phyloP scores from a whole-genome alignment of 2,797 vertebrate species.

The Champsocephalus gunnari region DNA sequence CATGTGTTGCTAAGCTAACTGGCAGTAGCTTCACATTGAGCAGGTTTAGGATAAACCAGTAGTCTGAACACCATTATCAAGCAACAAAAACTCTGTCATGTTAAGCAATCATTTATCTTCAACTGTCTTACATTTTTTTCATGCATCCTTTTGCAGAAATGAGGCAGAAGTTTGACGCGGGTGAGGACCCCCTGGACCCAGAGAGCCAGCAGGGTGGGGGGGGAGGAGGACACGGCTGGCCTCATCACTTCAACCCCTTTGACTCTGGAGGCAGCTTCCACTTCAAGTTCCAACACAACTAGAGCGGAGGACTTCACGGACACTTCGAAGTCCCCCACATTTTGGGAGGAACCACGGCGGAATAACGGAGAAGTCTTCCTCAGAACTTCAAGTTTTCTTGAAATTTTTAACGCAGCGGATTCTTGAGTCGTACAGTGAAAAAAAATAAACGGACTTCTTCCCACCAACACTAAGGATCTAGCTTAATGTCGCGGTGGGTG shows the following conservation, averaged over 20 bases:
- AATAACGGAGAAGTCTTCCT: constrained; percentile 53
- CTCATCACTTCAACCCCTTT: constrained; percentile 89
- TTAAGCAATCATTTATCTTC: neutral
- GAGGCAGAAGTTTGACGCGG: constrained; percentile 89
- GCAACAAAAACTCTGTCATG: neutral
- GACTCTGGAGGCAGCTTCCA: constrained; percentile 88
- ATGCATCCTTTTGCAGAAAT: constrained; percentile 79
- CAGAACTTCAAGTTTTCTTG: constrained; percentile 42
- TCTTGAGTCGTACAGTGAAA: constrained; percentile 25
- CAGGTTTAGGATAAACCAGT: no score
- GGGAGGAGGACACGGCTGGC: constrained; percentile 84
- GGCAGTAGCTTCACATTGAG: no score
- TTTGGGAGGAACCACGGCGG: constrained; percentile 1
- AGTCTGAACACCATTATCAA: neutral
- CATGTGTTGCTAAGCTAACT: no score
- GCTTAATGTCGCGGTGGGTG: constrained; percentile 14
- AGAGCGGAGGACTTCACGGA: constrained; percentile 48
- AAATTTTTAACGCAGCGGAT: constrained; percentile 31
- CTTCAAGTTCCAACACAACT: constrained; percentile 91
- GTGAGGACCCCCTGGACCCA: constrained; percentile 89
- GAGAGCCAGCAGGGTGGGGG: constrained; percentile 88
- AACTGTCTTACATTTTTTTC: neutral
- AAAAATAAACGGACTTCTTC: constrained; percentile 19
- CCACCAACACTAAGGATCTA: constrained; percentile 23
- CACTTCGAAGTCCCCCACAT: neutral